Base-by-base conservation (phyloP, 1,140 invertebrate species). In the Spodoptera frugiperda region DNA sequence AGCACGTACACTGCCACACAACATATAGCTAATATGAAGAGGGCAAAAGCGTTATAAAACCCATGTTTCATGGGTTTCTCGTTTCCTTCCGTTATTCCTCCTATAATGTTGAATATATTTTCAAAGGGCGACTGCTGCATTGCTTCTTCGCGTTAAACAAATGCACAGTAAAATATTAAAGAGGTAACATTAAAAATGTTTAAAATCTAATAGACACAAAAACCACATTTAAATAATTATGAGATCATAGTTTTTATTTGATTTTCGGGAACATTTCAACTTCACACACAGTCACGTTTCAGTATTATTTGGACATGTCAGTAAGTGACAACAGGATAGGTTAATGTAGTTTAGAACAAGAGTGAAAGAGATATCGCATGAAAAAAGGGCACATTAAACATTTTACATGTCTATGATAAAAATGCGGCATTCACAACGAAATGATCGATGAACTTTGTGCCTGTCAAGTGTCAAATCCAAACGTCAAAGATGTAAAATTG, bases 51-150 rank as follows among this genome's bases (percentile, higher is more conserved):
- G 95, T 98, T 98, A 88, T 98, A 98, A 84, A 98, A 95, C 0
- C 97, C 97, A 88, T 98, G 96, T 90, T 97, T 98, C 82, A 98
- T 95, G n/a, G 97, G 97, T 91, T 98, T 98, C 92, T 98, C 97
- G 79, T 94, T 94, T 44, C 93, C 93, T 77, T 94, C 91, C 2
- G 94, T 89, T 81, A 94, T 75, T 61, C 93, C 92, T 72, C 91
- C 93, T 61, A 94, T 90, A 49, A 93, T 93, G 77, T 92, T 94
- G 70, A 94, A 93, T 80, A 93, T 92, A 83, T 94, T 94, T 72
- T 94, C 92, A 82, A 94, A 94, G 33, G 92, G 91, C 39, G 92
- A 93, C 76, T 93, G 89, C 80, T 94, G 92, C 92, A 94, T 93
- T 77, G 71, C 54, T 85, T 72, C 44, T 63, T 39, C 12, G 48